Evolutionary conservation across 2,113 vertebrate genomes (phyloP), one percentile per base, ranked within the genome.

Genomic region (Microtus pennsylvanicus): DNA sequence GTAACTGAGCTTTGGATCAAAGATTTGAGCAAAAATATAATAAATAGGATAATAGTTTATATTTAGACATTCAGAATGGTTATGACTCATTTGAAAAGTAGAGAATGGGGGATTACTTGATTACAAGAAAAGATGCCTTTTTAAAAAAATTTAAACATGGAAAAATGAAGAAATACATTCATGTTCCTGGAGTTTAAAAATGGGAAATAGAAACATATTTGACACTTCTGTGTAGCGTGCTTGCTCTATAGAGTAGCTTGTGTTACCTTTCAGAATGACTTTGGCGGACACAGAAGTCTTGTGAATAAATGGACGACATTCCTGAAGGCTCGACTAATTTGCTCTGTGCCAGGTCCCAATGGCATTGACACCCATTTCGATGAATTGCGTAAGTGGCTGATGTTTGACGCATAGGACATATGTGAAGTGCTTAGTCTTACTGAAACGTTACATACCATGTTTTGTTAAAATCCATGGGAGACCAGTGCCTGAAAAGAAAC

Each of bases 231-330:
- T 74, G 77, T 52, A 50, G 85, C 61, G 45, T 70, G 33, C 14
- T 33, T 24, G 28, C 13, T 75, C 55, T 47, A 26, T 67, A 63
- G 78, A 87, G 74, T 67, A 30, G 87, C 65, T 92, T 4, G n/a
- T 96, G 35, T 98, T 19, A 96, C 4, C 95, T 97, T 80, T 93
- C 98, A 99, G 99, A 99, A 99, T 96, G 99, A 99, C 93, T 99
- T 99, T 58, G 99, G 99, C 67, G 99, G 99, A 14, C 99, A 99
- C 98, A 99, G 99, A 96, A 99, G 99, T 97, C 99, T 99, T 76
- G 99, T 99, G 52, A 99, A 99, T 97, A 99, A 99, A 96, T 99
- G 99, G 99, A 99, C 99, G 13, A 99, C 99, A 26, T 99, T 99
- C 95, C 98, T 99, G 47, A 99, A 99, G 98, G 99, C 99, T 24